Conservation (phyloP, 2,113 vertebrate genomes). For the Cinclus cinclus region DNA sequence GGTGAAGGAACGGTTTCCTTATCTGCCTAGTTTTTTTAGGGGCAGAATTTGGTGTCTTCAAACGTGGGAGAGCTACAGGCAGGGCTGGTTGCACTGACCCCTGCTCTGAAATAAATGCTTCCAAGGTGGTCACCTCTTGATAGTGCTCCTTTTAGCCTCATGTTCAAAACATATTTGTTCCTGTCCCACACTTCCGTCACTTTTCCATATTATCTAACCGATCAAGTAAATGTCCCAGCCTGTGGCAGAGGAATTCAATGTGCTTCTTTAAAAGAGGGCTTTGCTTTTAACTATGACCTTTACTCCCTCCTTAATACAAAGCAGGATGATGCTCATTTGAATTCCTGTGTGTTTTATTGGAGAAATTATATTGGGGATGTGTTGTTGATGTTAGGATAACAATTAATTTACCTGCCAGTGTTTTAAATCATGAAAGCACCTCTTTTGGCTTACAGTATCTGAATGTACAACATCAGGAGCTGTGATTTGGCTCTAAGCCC, state of each 20-base stretch:
- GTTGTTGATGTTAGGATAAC: background rate
- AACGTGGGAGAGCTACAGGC: background rate
- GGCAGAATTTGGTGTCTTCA: background rate
- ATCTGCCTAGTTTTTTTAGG: background rate
- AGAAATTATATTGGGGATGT: background rate
- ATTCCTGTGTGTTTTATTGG: background rate
- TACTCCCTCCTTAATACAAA: background rate
- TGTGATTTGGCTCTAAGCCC: constrained; percentile 16
- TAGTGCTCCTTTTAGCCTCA: background rate
- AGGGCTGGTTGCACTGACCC: background rate
- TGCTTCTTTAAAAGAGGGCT: background rate
- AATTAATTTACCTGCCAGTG: background rate
- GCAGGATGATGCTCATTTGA: background rate
- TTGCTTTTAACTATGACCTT: background rate
- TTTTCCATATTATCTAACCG: background rate
- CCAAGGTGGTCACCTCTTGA: background rate
- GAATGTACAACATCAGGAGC: background rate
- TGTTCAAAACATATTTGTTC: background rate
- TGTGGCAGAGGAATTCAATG: background rate
- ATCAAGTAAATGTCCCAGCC: background rate
- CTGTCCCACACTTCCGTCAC: background rate
- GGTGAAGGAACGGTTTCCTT: background rate
- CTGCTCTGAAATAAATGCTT: background rate
- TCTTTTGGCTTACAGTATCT: background rate
- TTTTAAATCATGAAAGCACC: background rate